Evolutionary conservation across 2,797 vertebrate genomes (phyloP), one percentile per base, ranked within the genome.

Genomic region (Pteronotus mesoamericanus): DNA sequence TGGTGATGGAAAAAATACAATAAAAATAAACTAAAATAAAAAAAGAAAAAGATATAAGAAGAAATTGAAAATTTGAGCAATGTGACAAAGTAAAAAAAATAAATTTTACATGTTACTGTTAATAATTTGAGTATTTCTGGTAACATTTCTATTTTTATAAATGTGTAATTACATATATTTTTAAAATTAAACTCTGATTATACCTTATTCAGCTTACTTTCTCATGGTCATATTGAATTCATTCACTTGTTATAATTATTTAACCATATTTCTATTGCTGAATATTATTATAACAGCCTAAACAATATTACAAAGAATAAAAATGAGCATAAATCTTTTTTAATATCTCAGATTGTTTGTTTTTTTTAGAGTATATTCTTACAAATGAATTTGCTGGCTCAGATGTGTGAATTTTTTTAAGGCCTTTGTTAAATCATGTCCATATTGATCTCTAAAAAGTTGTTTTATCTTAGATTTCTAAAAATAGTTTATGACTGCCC

Each of bases 331-430:
- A 84, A 94, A 85, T 89, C 75, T n/a, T 93, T 86, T 68, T 29
- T 51, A 94, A 89, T 55, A 89, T 34, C 21, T 64, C n/a, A 86
- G 80, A 83, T 44, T 93, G 34, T 85, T 96, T 95, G 89, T 55
- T 95, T 83, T 95, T 89, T 55, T 95, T 83, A 91, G 61, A 89
- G 69, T 46, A 57, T 57, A 82, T 84, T 91, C 74, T 42, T 91
- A 82, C 42, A 93, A 37, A 19, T 86, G 42, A 85, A 68, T 16
- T 61, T 91, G 29, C 55, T 87, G 11, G 44, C 74, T 89, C 42
- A 78, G 68, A 51, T 39, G 6, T 64, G n/a, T 46, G 78, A 91
- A 29, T 88, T 74, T 93, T 93, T 90, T 79, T 53, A 91, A 93
- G 44, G 6, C 4, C 93, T 94, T 89, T 26, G 26, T 80, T 86